phyloP scores from a whole-genome alignment of 2,888 invertebrate species.

The Parnassius glacialis region DNA sequence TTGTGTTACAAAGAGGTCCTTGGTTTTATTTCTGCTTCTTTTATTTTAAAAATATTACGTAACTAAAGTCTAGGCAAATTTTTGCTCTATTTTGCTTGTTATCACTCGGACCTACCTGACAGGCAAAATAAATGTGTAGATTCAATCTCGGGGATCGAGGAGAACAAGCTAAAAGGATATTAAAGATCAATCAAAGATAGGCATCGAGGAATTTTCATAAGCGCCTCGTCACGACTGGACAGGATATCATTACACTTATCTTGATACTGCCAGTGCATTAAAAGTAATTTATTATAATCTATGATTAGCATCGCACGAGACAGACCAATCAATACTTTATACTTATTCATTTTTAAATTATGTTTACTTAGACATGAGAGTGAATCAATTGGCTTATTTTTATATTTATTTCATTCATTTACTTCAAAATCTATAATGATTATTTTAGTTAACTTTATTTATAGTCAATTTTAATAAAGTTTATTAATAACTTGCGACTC shows the following conservation, averaged over 20 bases:
- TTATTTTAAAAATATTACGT: background rate
- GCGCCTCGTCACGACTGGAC: slow-evolving; percentile 22
- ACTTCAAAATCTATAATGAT: too few species aligned
- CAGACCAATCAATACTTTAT: background rate
- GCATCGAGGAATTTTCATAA: slow-evolving; percentile 22
- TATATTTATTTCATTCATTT: too few species aligned
- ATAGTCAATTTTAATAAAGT: too few species aligned
- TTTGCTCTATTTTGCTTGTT: background rate
- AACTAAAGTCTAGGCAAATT: background rate
- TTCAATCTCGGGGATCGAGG: slow-evolving; percentile 6
- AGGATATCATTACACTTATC: slow-evolving; percentile 13
- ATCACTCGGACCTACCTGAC: background rate
- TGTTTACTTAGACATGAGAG: too few species aligned
- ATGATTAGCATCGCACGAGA: slow-evolving; percentile 11
- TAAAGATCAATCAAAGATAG: slow-evolving; percentile 25
- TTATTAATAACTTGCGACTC: too few species aligned
- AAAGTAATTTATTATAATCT: slow-evolving; percentile 14
- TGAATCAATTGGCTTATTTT: too few species aligned
- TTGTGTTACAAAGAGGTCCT: too few species aligned
- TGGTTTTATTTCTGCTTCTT: too few species aligned
- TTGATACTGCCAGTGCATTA: slow-evolving; percentile 3
- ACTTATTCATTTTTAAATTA: too few species aligned
- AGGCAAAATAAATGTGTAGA: background rate
- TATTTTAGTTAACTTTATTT: too few species aligned
- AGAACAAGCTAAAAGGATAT: slow-evolving; percentile 24